These are phyloP conservation scores for Aricia agestis DNA, from an alignment of 1,140 invertebrate species.

Conservation along the genomic window DNA sequence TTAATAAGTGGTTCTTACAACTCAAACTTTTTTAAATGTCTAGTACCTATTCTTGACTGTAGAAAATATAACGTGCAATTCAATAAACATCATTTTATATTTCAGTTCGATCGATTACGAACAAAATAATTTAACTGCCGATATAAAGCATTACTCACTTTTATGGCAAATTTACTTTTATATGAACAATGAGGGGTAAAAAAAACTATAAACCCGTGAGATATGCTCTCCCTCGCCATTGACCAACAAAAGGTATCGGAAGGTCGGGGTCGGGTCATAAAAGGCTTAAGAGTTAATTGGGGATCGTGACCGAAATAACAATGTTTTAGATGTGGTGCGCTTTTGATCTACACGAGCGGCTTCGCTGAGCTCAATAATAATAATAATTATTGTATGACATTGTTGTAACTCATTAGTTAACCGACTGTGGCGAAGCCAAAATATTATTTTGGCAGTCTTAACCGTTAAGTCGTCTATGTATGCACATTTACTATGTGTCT, in stretches of 20 bases:
- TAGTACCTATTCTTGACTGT: no score
- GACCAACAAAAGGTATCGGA: constrained; percentile 19
- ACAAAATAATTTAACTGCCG: neutral
- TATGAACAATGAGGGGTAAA: neutral
- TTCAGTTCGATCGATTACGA: neutral
- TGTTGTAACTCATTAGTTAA: neutral
- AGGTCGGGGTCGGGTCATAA: constrained; percentile 26
- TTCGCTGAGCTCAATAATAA: neutral
- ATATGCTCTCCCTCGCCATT: no score
- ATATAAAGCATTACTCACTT: neutral
- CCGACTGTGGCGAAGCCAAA: no score
- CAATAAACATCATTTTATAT: no score
- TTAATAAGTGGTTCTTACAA: no score
- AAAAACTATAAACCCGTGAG: neutral
- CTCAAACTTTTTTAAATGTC: no score
- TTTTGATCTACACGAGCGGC: neutral
- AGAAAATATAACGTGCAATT: no score
- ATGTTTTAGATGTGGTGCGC: constrained; percentile 18
- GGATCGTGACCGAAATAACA: constrained; percentile 31
- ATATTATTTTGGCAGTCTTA: no score
- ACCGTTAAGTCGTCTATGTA: no score
- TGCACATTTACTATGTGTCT: no score
- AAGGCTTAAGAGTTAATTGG: constrained; percentile 35
- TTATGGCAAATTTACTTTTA: neutral
- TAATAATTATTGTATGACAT: neutral